These are phyloP conservation scores for Cantharis lateralis DNA, from an alignment of 2,888 invertebrate species.

Conservation along the genomic window DNA sequence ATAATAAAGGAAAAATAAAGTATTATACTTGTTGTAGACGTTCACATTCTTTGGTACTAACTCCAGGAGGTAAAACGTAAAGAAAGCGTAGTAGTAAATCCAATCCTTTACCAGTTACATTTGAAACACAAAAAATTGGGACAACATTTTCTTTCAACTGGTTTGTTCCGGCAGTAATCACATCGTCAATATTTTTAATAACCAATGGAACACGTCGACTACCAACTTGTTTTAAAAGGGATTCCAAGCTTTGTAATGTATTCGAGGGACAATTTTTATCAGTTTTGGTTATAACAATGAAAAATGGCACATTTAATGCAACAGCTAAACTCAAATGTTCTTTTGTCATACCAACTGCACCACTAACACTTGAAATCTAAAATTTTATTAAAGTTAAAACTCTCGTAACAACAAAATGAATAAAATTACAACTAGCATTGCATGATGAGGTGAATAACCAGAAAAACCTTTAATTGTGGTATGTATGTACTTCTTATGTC, in stretches of 20 bases:
- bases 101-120: conserved; percentile 85
- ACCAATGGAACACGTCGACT: conserved; percentile 68
- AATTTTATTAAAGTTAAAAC: conserved; percentile 3
- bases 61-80: conserved; percentile 76
- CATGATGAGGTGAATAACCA: conserved; percentile 91
- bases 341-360: conserved; percentile 80
- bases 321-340: conserved; percentile 88
- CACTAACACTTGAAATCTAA: conserved; percentile 79
- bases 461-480: conserved; percentile 95
- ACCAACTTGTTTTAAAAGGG: conserved; percentile 68
- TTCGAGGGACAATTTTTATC: conserved; percentile 74
- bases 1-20: not conserved
- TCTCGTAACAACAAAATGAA: not conserved
- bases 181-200: conserved; percentile 71
- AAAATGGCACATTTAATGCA: conserved; percentile 85
- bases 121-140: conserved; percentile 88
- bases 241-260: conserved; percentile 63
- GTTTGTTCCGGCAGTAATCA: conserved; percentile 74
- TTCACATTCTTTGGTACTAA: conserved; percentile 68
- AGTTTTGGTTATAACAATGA: conserved; percentile 91
- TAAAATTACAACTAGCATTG: conserved; percentile 78
- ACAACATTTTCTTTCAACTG: conserved; percentile 67
- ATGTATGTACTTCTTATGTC: conserved; percentile 92
- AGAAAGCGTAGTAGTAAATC: conserved; percentile 84
- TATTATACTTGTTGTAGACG: conserved; percentile 66